These are phyloP conservation scores for Limnothrissa miodon DNA, from an alignment of 2,113 vertebrate species.

Conservation along the genomic window DNA sequence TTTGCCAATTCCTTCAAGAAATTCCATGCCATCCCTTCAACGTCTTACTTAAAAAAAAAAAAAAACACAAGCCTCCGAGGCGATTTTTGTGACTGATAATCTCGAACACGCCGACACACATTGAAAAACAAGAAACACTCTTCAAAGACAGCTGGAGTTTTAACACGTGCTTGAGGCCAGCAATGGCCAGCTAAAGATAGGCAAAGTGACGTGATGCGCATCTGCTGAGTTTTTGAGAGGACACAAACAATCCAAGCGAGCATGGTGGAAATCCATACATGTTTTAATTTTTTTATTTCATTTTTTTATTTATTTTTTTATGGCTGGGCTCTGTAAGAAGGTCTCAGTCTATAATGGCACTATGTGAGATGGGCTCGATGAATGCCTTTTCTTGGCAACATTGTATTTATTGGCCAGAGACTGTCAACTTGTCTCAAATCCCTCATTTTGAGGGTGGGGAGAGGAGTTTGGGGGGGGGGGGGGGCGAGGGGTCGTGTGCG, in stretches of 20 bases:
- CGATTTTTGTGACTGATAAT: not conserved
- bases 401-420: not conserved
- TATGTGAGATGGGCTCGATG: not conserved
- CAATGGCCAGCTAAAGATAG: not conserved
- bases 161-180: not conserved
- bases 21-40: not conserved
- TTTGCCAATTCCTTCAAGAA: not conserved
- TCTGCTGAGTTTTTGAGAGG: not conserved
- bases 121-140: constrained; percentile 32
- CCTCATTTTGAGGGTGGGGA: not conserved
- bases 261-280: not conserved
- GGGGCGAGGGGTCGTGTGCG: too few species aligned
- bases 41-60: constrained; percentile 12
- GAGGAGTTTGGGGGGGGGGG: too few species aligned
- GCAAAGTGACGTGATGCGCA: not conserved
- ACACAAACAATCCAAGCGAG: not conserved
- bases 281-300: not conserved
- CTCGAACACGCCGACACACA: not conserved
- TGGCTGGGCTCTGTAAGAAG: not conserved
- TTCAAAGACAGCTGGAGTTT: constrained; percentile 3
- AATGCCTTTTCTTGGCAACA: not conserved
- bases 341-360: not conserved
- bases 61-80: not conserved
- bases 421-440: not conserved
- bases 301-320: not conserved